phyloP scores from a whole-genome alignment of 2,888 invertebrate genomes.

The Lymantria monacha region DNA sequence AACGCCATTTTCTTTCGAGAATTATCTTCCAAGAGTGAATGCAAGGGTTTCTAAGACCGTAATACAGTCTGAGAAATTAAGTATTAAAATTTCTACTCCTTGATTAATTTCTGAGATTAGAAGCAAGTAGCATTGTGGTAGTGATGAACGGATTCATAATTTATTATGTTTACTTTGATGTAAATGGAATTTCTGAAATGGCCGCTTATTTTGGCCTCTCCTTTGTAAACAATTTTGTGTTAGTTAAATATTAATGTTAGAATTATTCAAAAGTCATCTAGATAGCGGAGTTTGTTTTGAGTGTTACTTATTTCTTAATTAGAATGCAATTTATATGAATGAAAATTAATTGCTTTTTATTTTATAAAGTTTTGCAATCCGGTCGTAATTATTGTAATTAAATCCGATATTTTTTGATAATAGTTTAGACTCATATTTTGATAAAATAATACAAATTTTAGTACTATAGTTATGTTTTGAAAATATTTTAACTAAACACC shows the following conservation, averaged over 20 bases:
- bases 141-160: constrained; percentile 28
- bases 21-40: constrained; percentile 50
- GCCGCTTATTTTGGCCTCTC: not conserved
- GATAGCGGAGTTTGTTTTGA: not conserved
- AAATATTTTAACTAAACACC: no score
- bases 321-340: no score
- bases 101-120: constrained; percentile 39
- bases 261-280: not conserved
- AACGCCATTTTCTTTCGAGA: constrained; percentile 54
- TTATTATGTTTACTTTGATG: constrained; percentile 19
- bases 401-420: no score
- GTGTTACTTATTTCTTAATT: no score
- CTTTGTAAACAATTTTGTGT: not conserved
- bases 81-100: constrained; percentile 43
- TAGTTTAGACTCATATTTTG: no score
- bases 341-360: no score
- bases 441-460: no score
- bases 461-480: no score
- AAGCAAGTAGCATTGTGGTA: constrained; percentile 27
- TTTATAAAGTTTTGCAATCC: no score
- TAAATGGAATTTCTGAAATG: constrained; percentile 11
- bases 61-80: constrained; percentile 37
- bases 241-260: not conserved
- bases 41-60: constrained; percentile 30
- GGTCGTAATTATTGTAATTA: no score